Evolutionary conservation across 2,888 invertebrate species (phyloP), one percentile per base, ranked within the genome.

Genomic region (Eilema sororculum): DNA sequence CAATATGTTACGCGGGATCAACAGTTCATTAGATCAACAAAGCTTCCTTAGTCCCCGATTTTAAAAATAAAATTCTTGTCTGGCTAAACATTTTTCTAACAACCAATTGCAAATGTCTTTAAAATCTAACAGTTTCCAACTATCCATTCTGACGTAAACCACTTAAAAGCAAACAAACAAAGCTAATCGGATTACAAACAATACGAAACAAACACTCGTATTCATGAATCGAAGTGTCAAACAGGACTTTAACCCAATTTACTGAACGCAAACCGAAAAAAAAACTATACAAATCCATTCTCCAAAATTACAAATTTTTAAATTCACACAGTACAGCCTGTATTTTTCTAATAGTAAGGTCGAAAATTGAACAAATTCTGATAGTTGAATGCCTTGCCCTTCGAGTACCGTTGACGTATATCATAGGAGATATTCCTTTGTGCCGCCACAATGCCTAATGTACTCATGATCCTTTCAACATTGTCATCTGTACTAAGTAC

Each of bases 401-500:
- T 87, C 86, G 74, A 84, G 80, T 86, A 84, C 83, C 89, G 90
- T 89, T 93, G 93, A 93, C 92, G 90, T 89, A 80, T 88, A 86
- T 86, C 87, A 89, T 88, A 87, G 90, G 85, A 87, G 80, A 78
- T 85, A 82, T 84, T 79, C 80, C 81, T 88, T 93, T 94, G 93
- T 94, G 76, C 75, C 67, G 68, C 76, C 84, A 94, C 93, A 94
- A 94, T 87, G 84, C 90, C 93, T 94, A 94, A 94, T 94, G 90
- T 84, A 93, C 93, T 94, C 94, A 91, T 93, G 92, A 91, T 91
- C 92, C 89, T 93, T 93, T 93, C 93, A 94, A 91, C 93, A 89
- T 87, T 92, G 91, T 92, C 91, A 94, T 93, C 90, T 88, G 87
- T 91, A 92, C 93, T 93, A 93, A 93, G 94, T 94, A 94, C 94